Evolutionary conservation across 2,113 vertebrate species (phyloP).

Genomic region (Cairina moschata): DNA sequence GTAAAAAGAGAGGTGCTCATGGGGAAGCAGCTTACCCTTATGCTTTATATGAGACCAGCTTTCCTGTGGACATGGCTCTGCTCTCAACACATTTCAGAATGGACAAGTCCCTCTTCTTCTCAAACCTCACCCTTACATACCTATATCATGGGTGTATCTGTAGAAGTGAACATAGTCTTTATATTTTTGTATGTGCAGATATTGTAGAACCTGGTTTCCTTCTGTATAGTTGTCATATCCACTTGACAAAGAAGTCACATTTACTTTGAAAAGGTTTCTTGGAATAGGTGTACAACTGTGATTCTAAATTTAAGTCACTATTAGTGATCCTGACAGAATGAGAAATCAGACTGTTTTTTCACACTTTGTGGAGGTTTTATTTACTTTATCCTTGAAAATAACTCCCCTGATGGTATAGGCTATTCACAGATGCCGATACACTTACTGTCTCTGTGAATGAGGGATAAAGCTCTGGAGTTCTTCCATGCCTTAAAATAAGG

Average conservation of each 20-base stretch:
- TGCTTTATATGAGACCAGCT: neutral
- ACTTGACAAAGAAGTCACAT: neutral
- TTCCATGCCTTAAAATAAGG: slow-evolving; percentile 48
- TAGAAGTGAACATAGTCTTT: neutral
- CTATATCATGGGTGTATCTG: neutral
- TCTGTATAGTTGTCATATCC: neutral
- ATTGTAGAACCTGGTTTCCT: neutral
- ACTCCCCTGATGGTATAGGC: slow-evolving; percentile 51
- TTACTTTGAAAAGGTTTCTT: slow-evolving; percentile 22
- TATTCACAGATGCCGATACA: slow-evolving; percentile 54
- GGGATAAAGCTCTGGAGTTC: slow-evolving; percentile 66
- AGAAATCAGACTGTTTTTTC: slow-evolving; percentile 69
- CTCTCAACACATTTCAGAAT: neutral
- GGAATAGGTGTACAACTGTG: slow-evolving; percentile 2
- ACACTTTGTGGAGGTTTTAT: slow-evolving; percentile 69
- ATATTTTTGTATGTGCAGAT: neutral
- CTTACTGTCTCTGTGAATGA: slow-evolving; percentile 69
- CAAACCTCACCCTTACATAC: neutral
- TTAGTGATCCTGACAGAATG: slow-evolving; percentile 69
- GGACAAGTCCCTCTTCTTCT: neutral
- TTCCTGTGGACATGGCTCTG: neutral
- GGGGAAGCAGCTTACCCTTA: neutral
- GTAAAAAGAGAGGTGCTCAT: neutral
- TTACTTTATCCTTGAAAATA: slow-evolving; percentile 71
- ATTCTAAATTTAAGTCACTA: slow-evolving; percentile 71